A percentile compares a stretch with the other conserved stretches of the same genome.
These are phyloP conservation scores for Origma solitaria DNA, from an alignment of 2,113 vertebrate genomes.

Conservation along the genomic window DNA sequence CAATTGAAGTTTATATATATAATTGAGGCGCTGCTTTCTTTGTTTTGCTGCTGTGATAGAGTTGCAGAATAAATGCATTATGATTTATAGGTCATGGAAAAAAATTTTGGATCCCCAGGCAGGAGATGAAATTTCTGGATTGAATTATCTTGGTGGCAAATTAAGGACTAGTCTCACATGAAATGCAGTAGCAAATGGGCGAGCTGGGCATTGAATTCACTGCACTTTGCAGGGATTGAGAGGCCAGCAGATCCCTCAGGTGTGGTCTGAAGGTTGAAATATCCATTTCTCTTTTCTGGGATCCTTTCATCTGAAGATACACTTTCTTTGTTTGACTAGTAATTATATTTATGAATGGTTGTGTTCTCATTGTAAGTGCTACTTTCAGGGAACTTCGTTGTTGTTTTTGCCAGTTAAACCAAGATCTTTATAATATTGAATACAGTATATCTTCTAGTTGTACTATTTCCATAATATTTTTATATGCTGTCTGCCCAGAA, in stretches of 20 bases:
- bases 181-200: neutral
- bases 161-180: neutral
- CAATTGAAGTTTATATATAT: neutral
- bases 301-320: neutral
- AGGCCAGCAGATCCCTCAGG: neutral
- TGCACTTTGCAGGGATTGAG: neutral
- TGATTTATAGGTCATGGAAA: neutral
- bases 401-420: conserved; percentile 3
- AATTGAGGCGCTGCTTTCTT: neutral
- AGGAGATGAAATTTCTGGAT: neutral
- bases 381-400: neutral
- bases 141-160: neutral
- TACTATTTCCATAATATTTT: neutral
- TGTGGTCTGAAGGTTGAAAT: neutral
- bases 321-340: neutral
- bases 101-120: neutral
- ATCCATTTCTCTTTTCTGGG: neutral
- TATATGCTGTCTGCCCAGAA: neutral
- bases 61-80: conserved; percentile 11
- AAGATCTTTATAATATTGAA: neutral
- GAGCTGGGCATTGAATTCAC: neutral
- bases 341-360: neutral
- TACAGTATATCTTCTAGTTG: neutral
- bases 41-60: neutral
- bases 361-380: neutral